Percentiles rank a stretch among this genome's conserved stretches.
Conservation (phyloP, 64 coral and sea anemone species). For the Actinia equina region DNA sequence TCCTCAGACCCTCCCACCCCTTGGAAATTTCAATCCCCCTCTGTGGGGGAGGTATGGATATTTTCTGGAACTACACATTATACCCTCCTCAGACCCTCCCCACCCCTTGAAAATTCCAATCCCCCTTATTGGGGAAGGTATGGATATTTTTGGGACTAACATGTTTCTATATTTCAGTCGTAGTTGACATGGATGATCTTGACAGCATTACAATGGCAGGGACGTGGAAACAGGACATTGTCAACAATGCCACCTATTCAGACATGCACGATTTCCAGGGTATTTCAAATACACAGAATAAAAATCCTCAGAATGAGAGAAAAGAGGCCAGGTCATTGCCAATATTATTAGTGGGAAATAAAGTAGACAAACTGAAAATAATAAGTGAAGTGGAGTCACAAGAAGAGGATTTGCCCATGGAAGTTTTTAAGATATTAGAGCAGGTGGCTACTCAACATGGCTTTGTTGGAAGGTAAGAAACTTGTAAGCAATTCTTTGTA, state of each 20-base stretch:
- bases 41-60: no score
- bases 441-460: conserved; percentile 80
- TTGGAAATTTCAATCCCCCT: no score
- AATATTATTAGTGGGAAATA: conserved; percentile 92
- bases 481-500: background rate
- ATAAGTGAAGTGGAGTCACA: background rate
- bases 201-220: conserved; percentile 93
- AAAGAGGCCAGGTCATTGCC: conserved; percentile 52
- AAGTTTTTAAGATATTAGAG: conserved; percentile 62
- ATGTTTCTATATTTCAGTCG: conserved; percentile 49
- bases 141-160: background rate
- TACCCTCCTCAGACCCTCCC: no score
- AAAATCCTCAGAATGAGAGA: background rate
- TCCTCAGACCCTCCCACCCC: no score
- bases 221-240: conserved; percentile 97
- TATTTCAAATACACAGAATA: conserved; percentile 1
- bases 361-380: conserved; percentile 67
- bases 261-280: conserved; percentile 12
- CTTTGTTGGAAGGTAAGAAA: conserved; percentile 85
- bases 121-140: no score
- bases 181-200: conserved; percentile 88
- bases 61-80: no score
- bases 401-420: conserved; percentile 31
- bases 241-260: conserved; percentile 84
- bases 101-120: no score